These are phyloP conservation scores for Diprion similis DNA, from an alignment of 1,140 invertebrate species.

Conservation along the genomic window DNA sequence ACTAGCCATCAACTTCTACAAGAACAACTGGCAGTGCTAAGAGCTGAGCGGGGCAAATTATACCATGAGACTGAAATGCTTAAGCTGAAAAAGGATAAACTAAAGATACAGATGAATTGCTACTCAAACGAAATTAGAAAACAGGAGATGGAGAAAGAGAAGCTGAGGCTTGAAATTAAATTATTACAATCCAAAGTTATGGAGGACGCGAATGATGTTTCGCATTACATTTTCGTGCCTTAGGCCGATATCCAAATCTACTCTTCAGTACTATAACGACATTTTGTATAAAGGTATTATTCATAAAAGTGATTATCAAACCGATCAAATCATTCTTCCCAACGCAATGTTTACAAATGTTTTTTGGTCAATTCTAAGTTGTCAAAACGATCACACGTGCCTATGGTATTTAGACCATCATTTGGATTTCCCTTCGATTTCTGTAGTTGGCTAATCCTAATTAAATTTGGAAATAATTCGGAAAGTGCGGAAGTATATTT, in stretches of 20 bases:
- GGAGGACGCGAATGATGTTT: conserved; percentile 53
- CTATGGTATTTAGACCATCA: neutral
- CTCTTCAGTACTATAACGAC: too few species aligned
- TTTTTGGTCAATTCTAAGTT: neutral
- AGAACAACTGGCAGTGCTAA: conserved; percentile 51
- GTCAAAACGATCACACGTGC: neutral
- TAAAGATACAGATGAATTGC: conserved; percentile 49
- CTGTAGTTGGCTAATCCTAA: too few species aligned
- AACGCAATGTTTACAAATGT: neutral
- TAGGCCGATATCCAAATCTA: conserved; percentile 26
- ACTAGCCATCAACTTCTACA: conserved; percentile 47
- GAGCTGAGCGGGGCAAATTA: conserved; percentile 50
- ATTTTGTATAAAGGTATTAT: neutral
- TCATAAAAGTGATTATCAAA: neutral
- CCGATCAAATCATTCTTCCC: neutral
- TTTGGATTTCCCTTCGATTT: too few species aligned
- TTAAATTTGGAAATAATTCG: too few species aligned
- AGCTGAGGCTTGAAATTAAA: conserved; percentile 53
- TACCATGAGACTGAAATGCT: conserved; percentile 54
- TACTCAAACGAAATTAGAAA: conserved; percentile 51
- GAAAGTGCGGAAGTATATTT: too few species aligned
- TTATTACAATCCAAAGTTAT: conserved; percentile 52
- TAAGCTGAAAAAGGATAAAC: conserved; percentile 52
- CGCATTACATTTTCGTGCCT: conserved; percentile 55
- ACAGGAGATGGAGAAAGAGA: conserved; percentile 56